Base-by-base conservation (phyloP, 2,888 invertebrate species). In the Palloptera scutellata region DNA sequence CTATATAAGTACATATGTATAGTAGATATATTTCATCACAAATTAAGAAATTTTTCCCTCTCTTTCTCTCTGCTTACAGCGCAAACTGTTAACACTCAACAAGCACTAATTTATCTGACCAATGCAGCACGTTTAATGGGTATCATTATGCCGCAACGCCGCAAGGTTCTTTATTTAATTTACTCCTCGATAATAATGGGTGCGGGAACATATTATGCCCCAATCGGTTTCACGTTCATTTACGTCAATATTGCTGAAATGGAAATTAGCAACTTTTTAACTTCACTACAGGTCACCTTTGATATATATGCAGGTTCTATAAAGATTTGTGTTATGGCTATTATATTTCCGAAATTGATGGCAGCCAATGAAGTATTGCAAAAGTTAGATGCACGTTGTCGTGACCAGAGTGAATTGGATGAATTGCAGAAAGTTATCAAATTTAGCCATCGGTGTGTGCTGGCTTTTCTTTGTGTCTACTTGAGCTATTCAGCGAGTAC, bases 281-380 rank as follows among this genome's bases (percentile, higher is more conserved):
- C 77, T 17, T 77, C 77, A 5, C 20, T 78, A 1, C 77, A 78
- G 61, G 77, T 72, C 45, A 74, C 70, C 51, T 70, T 77, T 19
- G 69, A 78, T 66, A 74, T 74, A 0, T 74, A 65, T 15, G 72
- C 70, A 5, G 64, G 74, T 20, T 70, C 75, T 0, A 20, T 67
- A 0, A 78, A 78, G 66, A 67, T 76, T 1, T 48, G 71, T 13
- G 61, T 69, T 0, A 12, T 77, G 20, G 66, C 54, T 2, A 64
- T 68, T 20, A 55, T 62, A 3, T 17, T 77, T 11, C 58, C 45
- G 1, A 53, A 65, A 11, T 40, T 78, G 48, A 67, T 66, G 0
- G 15, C 57, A 8, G 69, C 73, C 1, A 67, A 76, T 19, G 45
- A 15, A 0, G 8, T 75, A 1, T 61, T 75, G 68, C 70, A 71